Percentiles rank a stretch among this genome's conserved stretches.
Conservation (phyloP, 2,888 invertebrate species). For the Acleris laterana region DNA sequence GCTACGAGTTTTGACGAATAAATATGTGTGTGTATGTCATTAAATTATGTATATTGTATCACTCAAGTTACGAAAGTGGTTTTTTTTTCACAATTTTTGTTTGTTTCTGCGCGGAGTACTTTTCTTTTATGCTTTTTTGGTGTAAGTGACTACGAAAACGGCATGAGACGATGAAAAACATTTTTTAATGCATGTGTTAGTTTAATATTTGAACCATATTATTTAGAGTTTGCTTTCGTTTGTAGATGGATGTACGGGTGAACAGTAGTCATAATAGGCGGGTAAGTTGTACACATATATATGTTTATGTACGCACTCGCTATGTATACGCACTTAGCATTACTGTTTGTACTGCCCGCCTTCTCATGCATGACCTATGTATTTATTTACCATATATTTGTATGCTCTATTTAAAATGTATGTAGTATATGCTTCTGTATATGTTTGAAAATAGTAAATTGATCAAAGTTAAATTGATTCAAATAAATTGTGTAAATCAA, state of each 20-base stretch:
- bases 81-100: too few relatives aligned
- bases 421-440: slow-evolving; percentile 2
- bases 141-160: background rate
- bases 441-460: too few relatives aligned
- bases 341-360: slow-evolving; percentile 36
- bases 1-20: too few relatives aligned
- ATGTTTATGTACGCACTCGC: slow-evolving; percentile 49
- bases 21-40: too few relatives aligned
- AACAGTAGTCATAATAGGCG: slow-evolving; percentile 85
- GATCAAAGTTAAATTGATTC: too few relatives aligned
- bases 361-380: slow-evolving; percentile 34
- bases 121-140: background rate
- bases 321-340: slow-evolving; percentile 18
- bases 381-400: slow-evolving; percentile 47
- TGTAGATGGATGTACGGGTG: slow-evolving; percentile 85
- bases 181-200: slow-evolving; percentile 46
- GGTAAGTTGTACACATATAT: slow-evolving; percentile 74
- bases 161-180: background rate
- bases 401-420: slow-evolving; percentile 26
- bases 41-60: too few relatives aligned
- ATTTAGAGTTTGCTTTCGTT: slow-evolving; percentile 81
- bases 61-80: too few relatives aligned
- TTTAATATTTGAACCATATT: slow-evolving; percentile 58
- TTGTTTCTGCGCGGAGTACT: too few relatives aligned
- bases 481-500: too few relatives aligned